phyloP scores from a whole-genome alignment of 2,888 invertebrate species.

The Drosophila borealis region DNA sequence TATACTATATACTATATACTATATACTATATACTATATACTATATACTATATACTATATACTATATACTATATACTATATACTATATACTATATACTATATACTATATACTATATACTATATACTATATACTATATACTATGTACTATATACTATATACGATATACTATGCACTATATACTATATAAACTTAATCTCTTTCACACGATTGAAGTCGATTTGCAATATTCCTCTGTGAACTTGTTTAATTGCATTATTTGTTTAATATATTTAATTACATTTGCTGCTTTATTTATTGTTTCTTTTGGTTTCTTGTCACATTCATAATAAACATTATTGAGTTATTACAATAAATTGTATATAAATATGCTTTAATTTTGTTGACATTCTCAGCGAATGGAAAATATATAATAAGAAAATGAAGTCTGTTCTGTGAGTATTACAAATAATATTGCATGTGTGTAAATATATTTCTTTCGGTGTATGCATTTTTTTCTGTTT shows the following conservation, averaged over 20 bases:
- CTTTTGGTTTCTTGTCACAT: slow-evolving; percentile 38
- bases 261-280: slow-evolving; percentile 48
- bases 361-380: slow-evolving; percentile 23
- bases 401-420: slow-evolving; percentile 22
- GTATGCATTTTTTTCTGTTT: background rate
- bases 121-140: too few relatives aligned
- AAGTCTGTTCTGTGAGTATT: slow-evolving; percentile 50
- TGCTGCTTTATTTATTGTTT: slow-evolving; percentile 9
- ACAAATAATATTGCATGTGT: slow-evolving; percentile 61
- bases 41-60: too few relatives aligned
- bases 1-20: too few relatives aligned
- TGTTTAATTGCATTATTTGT: slow-evolving; percentile 20
- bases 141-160: too few relatives aligned
- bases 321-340: slow-evolving; percentile 51
- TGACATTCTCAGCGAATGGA: slow-evolving; percentile 1
- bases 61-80: too few relatives aligned
- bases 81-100: too few relatives aligned
- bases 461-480: slow-evolving; percentile 20
- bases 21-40: too few relatives aligned
- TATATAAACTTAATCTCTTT: too few relatives aligned
- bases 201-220: too few relatives aligned
- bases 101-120: too few relatives aligned
- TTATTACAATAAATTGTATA: slow-evolving; percentile 41
- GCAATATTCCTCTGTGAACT: background rate
- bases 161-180: too few relatives aligned